phyloP scores from a whole-genome alignment of 2,797 vertebrate species.

The Chiroxiphia lanceolata region DNA sequence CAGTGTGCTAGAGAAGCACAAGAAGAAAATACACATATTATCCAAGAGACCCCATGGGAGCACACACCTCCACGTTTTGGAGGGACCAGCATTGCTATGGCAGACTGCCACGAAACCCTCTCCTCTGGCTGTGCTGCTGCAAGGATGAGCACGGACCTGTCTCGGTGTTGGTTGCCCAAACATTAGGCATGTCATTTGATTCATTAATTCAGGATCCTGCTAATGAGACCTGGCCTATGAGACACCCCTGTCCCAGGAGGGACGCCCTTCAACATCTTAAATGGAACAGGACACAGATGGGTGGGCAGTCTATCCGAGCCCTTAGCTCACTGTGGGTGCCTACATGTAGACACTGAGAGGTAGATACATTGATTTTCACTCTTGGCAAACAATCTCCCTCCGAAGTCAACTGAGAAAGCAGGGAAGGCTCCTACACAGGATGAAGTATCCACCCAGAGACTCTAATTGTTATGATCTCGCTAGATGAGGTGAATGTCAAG shows the following conservation, averaged over 20 bases:
- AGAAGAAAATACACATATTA: neutral
- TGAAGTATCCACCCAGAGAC: neutral
- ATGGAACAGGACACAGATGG: neutral
- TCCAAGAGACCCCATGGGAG: neutral
- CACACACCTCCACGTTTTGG: neutral
- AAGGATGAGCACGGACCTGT: neutral
- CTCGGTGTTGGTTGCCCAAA: neutral
- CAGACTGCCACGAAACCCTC: neutral
- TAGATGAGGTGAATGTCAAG: neutral
- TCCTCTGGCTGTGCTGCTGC: neutral
- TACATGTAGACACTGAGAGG: neutral
- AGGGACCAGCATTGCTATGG: neutral
- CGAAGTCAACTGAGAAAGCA: neutral
- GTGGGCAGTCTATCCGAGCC: neutral
- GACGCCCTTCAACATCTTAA: neutral
- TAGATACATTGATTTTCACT: neutral
- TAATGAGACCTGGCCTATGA: neutral
- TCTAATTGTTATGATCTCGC: neutral
- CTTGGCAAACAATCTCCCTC: neutral
- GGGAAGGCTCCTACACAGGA: neutral
- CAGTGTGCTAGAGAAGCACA: neutral
- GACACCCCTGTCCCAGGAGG: neutral
- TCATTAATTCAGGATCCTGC: neutral
- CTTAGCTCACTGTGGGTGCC: neutral
- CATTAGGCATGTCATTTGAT: accelerated